These are phyloP conservation scores for Ataeniobius toweri DNA, from an alignment of 2,797 vertebrate genomes.

Conservation along the genomic window DNA sequence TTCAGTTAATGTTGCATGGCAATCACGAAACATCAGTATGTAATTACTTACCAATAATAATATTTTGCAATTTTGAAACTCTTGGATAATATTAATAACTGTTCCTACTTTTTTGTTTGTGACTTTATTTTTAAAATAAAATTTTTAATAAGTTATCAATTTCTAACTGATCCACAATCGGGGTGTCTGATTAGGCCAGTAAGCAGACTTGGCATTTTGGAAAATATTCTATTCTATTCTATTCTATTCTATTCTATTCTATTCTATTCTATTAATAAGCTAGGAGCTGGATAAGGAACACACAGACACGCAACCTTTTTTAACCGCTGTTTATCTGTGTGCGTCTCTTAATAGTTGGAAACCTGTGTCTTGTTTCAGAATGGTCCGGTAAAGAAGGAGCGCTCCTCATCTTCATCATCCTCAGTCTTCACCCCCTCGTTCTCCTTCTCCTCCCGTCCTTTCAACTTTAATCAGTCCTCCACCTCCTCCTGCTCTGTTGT, in stretches of 20 bases:
- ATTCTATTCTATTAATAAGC: too few species aligned
- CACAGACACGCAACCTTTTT: neutral
- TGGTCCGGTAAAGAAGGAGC: conserved; percentile 80
- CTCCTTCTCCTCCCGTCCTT: conserved; percentile 68
- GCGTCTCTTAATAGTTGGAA: neutral
- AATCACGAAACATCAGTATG: too few species aligned
- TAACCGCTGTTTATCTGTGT: neutral
- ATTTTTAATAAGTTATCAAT: too few species aligned
- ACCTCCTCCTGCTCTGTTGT: conserved; percentile 32
- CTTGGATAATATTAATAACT: neutral
- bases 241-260: too few species aligned
- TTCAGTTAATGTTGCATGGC: too few species aligned
- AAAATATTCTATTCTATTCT: too few species aligned
- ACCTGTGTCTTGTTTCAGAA: conserved; percentile 51
- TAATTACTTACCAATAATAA: too few species aligned
- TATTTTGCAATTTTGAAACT: neutral
- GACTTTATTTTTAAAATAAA: neutral
- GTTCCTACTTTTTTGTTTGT: neutral
- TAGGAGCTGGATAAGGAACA: too few species aligned
- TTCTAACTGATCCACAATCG: too few species aligned
- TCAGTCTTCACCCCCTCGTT: conserved; percentile 71
- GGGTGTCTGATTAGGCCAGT: too few species aligned
- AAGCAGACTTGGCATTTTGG: too few species aligned
- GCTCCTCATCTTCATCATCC: conserved; percentile 48
- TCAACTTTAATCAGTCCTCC: conserved; percentile 72